Conservation (phyloP, 2,888 invertebrate species). For the Mamestra brassicae region DNA sequence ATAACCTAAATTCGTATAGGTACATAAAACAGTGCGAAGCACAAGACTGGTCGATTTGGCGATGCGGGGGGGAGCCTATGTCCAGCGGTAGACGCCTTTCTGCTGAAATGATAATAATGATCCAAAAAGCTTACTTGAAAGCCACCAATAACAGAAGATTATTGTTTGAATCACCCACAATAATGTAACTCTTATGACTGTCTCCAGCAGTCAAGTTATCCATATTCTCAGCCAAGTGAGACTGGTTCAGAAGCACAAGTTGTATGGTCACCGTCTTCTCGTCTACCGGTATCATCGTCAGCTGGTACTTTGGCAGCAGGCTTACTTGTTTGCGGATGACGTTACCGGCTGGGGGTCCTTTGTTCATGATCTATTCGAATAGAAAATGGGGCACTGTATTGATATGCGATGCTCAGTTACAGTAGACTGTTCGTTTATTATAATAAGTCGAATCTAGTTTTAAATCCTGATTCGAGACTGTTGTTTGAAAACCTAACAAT, state of each 20-base stretch:
- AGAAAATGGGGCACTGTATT: background rate
- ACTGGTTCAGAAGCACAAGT: constrained; percentile 84
- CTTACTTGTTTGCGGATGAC: constrained; percentile 91
- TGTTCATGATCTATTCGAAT: constrained; percentile 92
- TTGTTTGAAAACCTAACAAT: too few relatives aligned
- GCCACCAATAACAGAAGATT: constrained; percentile 90
- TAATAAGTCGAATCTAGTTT: too few relatives aligned
- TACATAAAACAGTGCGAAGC: background rate
- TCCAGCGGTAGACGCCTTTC: background rate
- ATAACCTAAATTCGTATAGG: background rate
- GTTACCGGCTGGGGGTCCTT: constrained; percentile 94
- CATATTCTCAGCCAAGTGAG: constrained; percentile 83
- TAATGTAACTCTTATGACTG: constrained; percentile 89
- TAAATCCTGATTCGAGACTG: too few relatives aligned
- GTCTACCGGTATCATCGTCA: constrained; percentile 82
- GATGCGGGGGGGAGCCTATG: background rate
- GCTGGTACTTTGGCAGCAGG: constrained; percentile 92
- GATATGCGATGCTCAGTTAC: background rate
- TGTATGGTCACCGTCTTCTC: constrained; percentile 78
- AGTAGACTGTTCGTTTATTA: too few relatives aligned
- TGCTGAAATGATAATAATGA: background rate
- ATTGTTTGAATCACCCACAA: constrained; percentile 93
- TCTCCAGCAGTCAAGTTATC: constrained; percentile 86
- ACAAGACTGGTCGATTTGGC: background rate
- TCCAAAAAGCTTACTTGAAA: constrained; percentile 87